Conservation (phyloP, 2,888 invertebrate genomes). For the Sicus ferrugineus region DNA sequence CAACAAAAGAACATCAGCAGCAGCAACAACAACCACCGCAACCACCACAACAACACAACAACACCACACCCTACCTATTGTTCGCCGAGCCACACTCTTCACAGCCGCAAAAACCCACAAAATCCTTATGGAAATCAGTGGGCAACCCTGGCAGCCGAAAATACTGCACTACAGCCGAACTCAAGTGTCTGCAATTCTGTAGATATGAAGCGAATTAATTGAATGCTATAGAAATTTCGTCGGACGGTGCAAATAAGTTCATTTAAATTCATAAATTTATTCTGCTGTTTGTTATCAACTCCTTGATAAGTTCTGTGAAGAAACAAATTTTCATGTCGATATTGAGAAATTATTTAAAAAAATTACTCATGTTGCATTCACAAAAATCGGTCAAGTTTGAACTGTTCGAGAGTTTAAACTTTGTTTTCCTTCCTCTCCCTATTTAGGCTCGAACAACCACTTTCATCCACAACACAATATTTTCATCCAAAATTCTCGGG, state of each 20-base stretch:
- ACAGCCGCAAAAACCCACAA: slow-evolving; percentile 26
- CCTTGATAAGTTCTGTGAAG: background rate
- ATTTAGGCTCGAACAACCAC: no score
- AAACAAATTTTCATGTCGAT: background rate
- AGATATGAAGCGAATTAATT: slow-evolving; percentile 24
- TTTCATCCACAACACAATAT: no score
- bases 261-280: slow-evolving; percentile 55
- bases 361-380: background rate
- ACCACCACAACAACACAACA: background rate
- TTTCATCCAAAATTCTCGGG: slow-evolving; percentile 5
- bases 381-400: no score
- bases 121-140: slow-evolving; percentile 54
- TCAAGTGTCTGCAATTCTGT: slow-evolving; percentile 14
- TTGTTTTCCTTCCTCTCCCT: no score
- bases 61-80: no score
- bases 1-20: background rate
- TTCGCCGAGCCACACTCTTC: background rate
- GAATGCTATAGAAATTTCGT: background rate
- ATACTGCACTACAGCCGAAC: background rate
- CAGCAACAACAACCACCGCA: background rate
- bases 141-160: slow-evolving; percentile 5
- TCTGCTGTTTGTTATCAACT: slow-evolving; percentile 7
- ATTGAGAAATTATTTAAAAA: background rate
- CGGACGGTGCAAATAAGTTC: slow-evolving; percentile 54
- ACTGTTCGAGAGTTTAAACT: no score